phyloP scores from a whole-genome alignment of 2,113 vertebrate genomes.

The Fulica atra region DNA sequence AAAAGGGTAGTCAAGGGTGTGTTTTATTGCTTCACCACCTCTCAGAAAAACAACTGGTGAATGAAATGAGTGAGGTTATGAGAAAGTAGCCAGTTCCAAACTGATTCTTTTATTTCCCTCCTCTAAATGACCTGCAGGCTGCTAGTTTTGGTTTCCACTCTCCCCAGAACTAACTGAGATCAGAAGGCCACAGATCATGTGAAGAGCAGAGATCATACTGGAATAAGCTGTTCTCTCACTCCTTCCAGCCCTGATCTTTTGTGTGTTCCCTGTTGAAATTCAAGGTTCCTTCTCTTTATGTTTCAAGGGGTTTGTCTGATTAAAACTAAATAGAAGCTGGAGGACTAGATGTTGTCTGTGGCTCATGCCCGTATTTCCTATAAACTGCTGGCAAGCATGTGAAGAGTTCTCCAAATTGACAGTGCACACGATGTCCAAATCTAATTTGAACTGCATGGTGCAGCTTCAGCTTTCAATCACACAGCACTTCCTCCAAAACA shows the following conservation, averaged over 20 bases:
- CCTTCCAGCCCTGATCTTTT: conserved; percentile 3
- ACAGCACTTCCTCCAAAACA: conserved; percentile 37
- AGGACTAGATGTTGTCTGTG: conserved; percentile 16
- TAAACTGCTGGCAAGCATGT: conserved; percentile 33
- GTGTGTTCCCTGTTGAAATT: neutral
- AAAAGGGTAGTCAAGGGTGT: neutral
- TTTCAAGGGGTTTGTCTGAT: conserved; percentile 12
- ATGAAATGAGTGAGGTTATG: conserved; percentile 8
- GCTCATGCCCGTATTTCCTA: conserved; percentile 28
- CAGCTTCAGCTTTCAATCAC: conserved; percentile 55
- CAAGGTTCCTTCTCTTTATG: neutral
- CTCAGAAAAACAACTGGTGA: conserved; percentile 25
- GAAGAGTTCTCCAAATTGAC: conserved; percentile 41
- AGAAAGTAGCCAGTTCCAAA: conserved; percentile 8
- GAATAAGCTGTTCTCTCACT: conserved; percentile 14
- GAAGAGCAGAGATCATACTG: conserved; percentile 11
- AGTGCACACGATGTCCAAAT: conserved; percentile 39
- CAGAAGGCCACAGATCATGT: neutral
- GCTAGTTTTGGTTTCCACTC: conserved; percentile 1
- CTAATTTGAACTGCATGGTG: conserved; percentile 51
- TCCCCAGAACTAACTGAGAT: neutral
- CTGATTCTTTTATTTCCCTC: neutral
- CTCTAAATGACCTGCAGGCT: conserved; percentile 16
- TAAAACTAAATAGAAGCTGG: conserved; percentile 13
- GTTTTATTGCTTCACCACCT: conserved; percentile 41